Base-by-base conservation (phyloP, 2,797 vertebrate species). In the Phylloscopus collybita region DNA sequence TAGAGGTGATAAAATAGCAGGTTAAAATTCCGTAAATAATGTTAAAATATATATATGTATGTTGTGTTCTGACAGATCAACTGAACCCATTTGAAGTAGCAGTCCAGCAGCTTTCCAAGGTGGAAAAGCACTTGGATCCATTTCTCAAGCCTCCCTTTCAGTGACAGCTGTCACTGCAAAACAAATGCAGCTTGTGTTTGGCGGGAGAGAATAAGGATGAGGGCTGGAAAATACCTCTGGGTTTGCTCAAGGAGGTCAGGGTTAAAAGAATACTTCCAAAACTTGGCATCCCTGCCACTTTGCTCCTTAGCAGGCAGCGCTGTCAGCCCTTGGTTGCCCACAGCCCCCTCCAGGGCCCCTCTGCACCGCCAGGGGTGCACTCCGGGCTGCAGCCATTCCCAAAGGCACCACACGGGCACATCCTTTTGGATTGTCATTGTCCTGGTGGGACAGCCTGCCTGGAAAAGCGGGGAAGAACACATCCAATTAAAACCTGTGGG, bases 11-110 rank as follows among this genome's bases (percentile, higher is more conserved):
- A 95, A 97, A 97, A 96, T 91, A 89, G 16, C 34, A 84, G 49
- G 50, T 87, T 94, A 45, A 23, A 74, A 95, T 90, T 96, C 91
- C 32, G 82, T 86, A 97, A 96, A 92, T 91, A 73, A 93, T 92
- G 67, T 93, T 95, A 5, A 76, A 82, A 93, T 25, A 45, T 59
- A 45, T 61, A 71, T 89, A 93, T 49, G 88, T 74, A 38, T 89
- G 53, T 66, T 84, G 65, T 80, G 44, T 91, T 93, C 85, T 97
- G 92, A 93, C 88, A 96, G 91, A 92, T 95, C 96, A 94, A 97
- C 93, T 96, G 94, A 96, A 94, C 40, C 86, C 66, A 70, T 94
- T 56, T 95, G 92, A 93, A 95, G 88, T n/a, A 95, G 44, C 3
- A 16, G 56, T 84, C 73, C 16, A 13, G 94, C 90, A 95, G 1